These are phyloP conservation scores for Alligator sinensis DNA, from an alignment of 2,113 vertebrate species.

Conservation along the genomic window DNA sequence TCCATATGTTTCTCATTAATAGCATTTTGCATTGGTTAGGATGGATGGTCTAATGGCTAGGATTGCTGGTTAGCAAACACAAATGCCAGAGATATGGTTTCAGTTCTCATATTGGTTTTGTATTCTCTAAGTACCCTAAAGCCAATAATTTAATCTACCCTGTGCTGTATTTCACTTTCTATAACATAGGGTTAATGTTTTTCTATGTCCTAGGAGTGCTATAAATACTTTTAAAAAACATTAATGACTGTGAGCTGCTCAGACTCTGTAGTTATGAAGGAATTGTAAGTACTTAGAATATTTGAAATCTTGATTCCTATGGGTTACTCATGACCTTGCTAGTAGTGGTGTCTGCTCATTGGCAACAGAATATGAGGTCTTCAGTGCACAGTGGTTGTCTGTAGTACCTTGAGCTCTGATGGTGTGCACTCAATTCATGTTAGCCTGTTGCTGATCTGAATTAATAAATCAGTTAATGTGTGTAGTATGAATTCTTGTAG, in stretches of 20 bases:
- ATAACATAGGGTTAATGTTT: neutral
- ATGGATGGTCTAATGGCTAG: neutral
- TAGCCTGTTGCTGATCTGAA: neutral
- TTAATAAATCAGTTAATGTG: neutral
- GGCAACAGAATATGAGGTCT: neutral
- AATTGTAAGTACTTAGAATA: neutral
- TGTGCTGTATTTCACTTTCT: neutral
- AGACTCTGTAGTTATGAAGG: neutral
- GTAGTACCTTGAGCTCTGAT: neutral
- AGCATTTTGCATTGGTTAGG: too few relatives aligned
- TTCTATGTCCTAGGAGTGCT: neutral
- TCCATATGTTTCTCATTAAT: neutral
- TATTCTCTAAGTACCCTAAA: neutral
- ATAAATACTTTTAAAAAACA: neutral
- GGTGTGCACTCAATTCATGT: neutral
- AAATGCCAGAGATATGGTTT: neutral
- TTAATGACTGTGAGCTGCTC: neutral
- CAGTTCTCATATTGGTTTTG: neutral
- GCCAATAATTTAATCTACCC: neutral
- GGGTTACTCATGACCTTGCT: too few relatives aligned
- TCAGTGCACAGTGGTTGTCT: neutral
- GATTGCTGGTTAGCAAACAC: neutral
- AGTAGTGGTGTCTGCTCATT: neutral
- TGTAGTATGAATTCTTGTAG: neutral
- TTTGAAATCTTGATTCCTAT: neutral